Conservation (phyloP, 2,888 invertebrate species). For the Parnassius mnemosyne region DNA sequence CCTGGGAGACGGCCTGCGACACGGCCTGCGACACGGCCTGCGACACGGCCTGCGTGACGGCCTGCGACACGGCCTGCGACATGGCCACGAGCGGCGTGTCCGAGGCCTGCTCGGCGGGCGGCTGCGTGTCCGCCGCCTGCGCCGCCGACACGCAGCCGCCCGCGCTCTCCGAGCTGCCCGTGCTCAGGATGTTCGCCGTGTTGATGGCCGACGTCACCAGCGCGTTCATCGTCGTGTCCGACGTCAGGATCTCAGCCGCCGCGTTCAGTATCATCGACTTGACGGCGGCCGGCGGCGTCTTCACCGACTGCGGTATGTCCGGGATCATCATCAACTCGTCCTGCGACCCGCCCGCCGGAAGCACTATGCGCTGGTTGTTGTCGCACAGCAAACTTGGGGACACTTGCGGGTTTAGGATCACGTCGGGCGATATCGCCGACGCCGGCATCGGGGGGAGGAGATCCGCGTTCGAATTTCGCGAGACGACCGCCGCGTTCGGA, state of each 20-base stretch:
- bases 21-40: conserved; percentile 75
- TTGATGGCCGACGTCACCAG: conserved; percentile 78
- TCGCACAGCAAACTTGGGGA: conserved; percentile 81
- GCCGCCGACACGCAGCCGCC: conserved; percentile 39
- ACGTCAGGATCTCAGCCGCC: conserved; percentile 85
- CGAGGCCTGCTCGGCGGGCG: conserved; percentile 56
- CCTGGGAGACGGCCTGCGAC: conserved; percentile 71
- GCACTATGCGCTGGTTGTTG: conserved; percentile 43
- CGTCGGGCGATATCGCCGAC: conserved; percentile 75
- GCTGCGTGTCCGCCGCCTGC: conserved; percentile 45
- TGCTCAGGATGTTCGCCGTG: conserved; percentile 70
- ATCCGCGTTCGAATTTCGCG: conserved; percentile 54
- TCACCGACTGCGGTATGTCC: conserved; percentile 67
- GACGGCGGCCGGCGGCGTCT: conserved; percentile 82
- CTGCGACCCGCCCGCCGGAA: conserved; percentile 45
- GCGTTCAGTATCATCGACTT: conserved; percentile 89
- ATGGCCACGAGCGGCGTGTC: conserved; percentile 68
- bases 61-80: conserved; percentile 77
- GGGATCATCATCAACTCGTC: conserved; percentile 67
- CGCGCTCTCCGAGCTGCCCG: conserved; percentile 46
- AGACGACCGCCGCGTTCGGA: conserved; percentile 53
- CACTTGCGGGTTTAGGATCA: conserved; percentile 82
- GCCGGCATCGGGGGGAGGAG: conserved; percentile 52
- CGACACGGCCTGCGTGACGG: conserved; percentile 71
- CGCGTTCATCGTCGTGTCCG: conserved; percentile 80